These are phyloP conservation scores for Tachystola acroxantha DNA, from an alignment of 2,888 invertebrate genomes.

Conservation along the genomic window DNA sequence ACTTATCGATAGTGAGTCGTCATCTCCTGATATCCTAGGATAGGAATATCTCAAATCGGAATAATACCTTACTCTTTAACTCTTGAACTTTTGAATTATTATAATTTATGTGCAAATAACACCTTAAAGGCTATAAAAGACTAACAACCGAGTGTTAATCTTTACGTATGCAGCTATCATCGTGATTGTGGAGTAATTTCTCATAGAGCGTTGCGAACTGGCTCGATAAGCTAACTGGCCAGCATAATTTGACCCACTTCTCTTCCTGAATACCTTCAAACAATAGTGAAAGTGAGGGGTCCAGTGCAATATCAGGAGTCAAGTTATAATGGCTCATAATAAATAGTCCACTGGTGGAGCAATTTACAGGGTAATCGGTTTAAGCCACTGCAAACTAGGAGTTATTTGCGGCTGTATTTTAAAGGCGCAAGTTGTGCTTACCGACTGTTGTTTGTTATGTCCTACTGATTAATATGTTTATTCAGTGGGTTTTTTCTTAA, in stretches of 20 bases:
- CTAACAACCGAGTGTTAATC: slow-evolving; percentile 8
- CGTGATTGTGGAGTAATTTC: slow-evolving; percentile 19
- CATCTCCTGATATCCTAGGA: too few species aligned
- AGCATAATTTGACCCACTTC: slow-evolving; percentile 23
- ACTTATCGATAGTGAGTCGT: too few species aligned
- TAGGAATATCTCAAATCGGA: too few species aligned
- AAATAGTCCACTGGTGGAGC: slow-evolving; percentile 25
- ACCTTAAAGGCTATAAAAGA: too few species aligned
- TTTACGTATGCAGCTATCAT: slow-evolving; percentile 15
- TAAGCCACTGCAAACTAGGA: slow-evolving; percentile 19
- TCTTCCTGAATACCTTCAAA: slow-evolving; percentile 15
- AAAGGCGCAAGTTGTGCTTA: not conserved
- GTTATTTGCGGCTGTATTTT: slow-evolving; percentile 10
- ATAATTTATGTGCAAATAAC: too few species aligned
- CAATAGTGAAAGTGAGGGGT: slow-evolving; percentile 13
- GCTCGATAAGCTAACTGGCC: slow-evolving; percentile 30
- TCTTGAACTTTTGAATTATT: too few species aligned
- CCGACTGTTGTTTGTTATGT: too few species aligned
- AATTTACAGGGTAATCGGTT: slow-evolving; percentile 33
- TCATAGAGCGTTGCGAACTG: slow-evolving; percentile 20
- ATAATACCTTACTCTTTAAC: too few species aligned
- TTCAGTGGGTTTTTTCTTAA: too few species aligned
- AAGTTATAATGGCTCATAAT: slow-evolving; percentile 25
- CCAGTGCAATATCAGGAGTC: slow-evolving; percentile 20
- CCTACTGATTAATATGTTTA: too few species aligned